Base-by-base conservation (phyloP, 2,797 vertebrate genomes). In the Enteromius mattozi region DNA sequence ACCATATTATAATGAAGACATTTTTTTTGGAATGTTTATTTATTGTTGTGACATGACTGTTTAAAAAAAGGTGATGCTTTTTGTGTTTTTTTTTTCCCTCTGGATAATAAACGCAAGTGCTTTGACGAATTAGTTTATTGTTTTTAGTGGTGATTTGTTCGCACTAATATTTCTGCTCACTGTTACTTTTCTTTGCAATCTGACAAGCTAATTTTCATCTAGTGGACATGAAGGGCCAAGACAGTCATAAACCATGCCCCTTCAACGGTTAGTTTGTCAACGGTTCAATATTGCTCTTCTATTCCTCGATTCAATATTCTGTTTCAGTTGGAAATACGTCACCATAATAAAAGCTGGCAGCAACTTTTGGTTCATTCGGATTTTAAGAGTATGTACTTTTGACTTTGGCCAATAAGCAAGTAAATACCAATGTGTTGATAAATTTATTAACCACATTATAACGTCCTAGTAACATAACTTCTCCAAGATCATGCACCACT, bases 81-180 rank as follows among this genome's bases (percentile, higher is more conserved):
- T 61, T 27, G 59, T 61, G 54, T 92, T 86, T 87, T 88, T 87
- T 92, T 90, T 90, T 87, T 88, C 89, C 56, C 87, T 92, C 92
- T 94, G 93, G 91, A 88, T 94, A 95, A 94, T 95, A 95, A 95
- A 95, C 86, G 91, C 89, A 86, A 90, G 91, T 93, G 91, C 90
- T 93, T 94, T 93, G 88, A 93, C 80, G n/a, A 70, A 4, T 49
- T 37, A 49, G 66, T 9, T 59, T 27, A 10, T 27, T 66, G 30
- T 59, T 37, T 78, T 27, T 24, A 24, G 8, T 54, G 63, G 6
- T 2, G 7, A 42, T 35, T 68, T 35, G 45, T 27, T 68, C 24
- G 13, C 24, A 35, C 27, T 51, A 8, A 68, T 51, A 24, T 17
- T 27, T 14, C 56, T 61, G 10, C 56, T 27, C n/a, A 27, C 21